Evolutionary conservation across 2,113 vertebrate species (phyloP).

Genomic region (Cryptotis parvus): DNA sequence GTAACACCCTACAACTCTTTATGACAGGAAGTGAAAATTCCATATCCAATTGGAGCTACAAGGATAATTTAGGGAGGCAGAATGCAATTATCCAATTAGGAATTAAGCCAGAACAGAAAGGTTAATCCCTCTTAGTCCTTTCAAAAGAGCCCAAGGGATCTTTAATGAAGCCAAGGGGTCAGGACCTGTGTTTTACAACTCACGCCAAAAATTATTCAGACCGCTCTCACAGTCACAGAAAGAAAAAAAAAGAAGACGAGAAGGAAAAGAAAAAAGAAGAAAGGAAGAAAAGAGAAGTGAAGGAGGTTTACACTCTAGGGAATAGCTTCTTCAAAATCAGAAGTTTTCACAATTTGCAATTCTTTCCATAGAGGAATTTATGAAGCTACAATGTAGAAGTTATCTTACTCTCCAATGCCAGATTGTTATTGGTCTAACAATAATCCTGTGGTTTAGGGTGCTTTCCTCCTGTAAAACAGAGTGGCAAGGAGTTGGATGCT

Average conservation of each 20-base stretch:
- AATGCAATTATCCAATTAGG: conserved; percentile 85
- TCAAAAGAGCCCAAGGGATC: conserved; percentile 82
- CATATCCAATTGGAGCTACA: conserved; percentile 82
- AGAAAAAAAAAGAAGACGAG: background rate
- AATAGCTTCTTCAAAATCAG: background rate
- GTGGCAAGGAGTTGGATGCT: conserved; percentile 76
- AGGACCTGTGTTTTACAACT: conserved; percentile 81
- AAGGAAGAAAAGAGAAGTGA: too few relatives aligned
- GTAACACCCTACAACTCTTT: conserved; percentile 80
- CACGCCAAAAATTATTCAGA: conserved; percentile 81
- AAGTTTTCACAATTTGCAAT: background rate
- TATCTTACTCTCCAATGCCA: conserved; percentile 39
- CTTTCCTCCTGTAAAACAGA: conserved; percentile 55
- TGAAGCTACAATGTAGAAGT: background rate
- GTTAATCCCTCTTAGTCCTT: conserved; percentile 84
- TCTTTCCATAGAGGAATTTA: background rate
- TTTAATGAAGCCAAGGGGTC: conserved; percentile 82
- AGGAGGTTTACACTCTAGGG: too few relatives aligned
- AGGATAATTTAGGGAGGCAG: conserved; percentile 82
- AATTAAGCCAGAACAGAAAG: conserved; percentile 85
- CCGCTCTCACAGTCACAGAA: conserved; percentile 42
- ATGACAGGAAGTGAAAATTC: conserved; percentile 85
- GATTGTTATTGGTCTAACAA: background rate
- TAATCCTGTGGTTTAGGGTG: background rate
- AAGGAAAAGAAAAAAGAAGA: too few relatives aligned